Base-by-base conservation (phyloP, 1,140 invertebrate species). In the Drosophila neocordata region DNA sequence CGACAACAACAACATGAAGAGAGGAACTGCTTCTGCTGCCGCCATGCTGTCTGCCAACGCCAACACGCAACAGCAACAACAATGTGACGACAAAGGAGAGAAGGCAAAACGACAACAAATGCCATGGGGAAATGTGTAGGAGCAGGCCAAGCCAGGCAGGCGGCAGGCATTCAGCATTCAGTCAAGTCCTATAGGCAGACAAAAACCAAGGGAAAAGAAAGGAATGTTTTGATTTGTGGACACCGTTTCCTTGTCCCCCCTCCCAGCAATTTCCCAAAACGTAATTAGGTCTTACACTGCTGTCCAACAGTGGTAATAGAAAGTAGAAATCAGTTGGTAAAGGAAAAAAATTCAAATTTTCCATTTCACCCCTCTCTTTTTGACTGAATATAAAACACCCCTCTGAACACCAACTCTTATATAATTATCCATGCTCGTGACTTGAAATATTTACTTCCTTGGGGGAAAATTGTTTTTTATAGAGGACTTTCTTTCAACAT, bases 31-130 rank as follows among this genome's bases (percentile, higher is more conserved):
- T 55, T 72, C 60, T 38, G 68, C 59, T 48, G 76, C 69, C 83
- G 83, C 83, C 83, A 88, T 77, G 83, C 83, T 88, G 83, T 88
- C 83, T 88, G 83, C 83, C 79, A 83, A 69, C 72, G 79, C 82
- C 79, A 88, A 82, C 82, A 88, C 82, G 83, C 79, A 88, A 88
- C 79, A 85, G 53, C 65, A 85, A 15, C 60, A 73, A 73, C 79
- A 83, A 69, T 66, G 77, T 58, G 69, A 37, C 61, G 65, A 37
- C 58, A 64, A 60, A 67, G 20, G 27, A 69, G 27, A 69, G 35
- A 48, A 41, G 57, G 61, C 77, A 70, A 67, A 77, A 77, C 79
- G 66, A 64, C 76, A 57, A 74, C 67, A 82, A 75, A 76, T 55
- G 69, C 44, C 34, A 44, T 72, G 75, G 72, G 74, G 61, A 71